Evolutionary conservation across 2,888 invertebrate species (phyloP), one percentile per base, ranked within the genome.

Genomic region (Drepanosiphum platanoidis): DNA sequence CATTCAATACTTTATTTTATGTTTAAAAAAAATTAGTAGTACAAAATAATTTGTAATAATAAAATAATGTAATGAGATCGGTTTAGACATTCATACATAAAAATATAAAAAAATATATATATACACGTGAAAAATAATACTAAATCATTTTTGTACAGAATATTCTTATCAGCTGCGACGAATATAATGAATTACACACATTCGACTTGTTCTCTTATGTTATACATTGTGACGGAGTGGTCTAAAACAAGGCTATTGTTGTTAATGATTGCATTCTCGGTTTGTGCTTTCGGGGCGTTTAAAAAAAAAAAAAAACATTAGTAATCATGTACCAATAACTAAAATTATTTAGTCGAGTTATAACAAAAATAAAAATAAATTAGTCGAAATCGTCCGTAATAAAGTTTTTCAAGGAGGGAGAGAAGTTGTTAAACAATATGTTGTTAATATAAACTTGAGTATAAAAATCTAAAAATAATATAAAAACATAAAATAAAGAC

Each of bases 381-480:
- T 58, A 58, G 36, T 36, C 7, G 34, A 80, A 39, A 22, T 22
- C 27, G 34, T 46, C 30, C 64, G 34, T 61, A 61, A 46, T 11
- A 30, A 70, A 7, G n/a, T 70, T 18, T 66, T 66, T 52, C 30
- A 34, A 80, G 58, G 70, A 27, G 3, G 36, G 27, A 58, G 22
- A 66, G 22, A 79, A 68, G 46, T 68, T 46, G 30, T 70, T 52
- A 68, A 52, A 52, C 36, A 52, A 34, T 32, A n/a, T n/a, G n/a
- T 52, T 80, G 52, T 46, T 68, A 70, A 70, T 80, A 30, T n/a
- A 74, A 52, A 32, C 27, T n/a, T 9, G 30, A 42, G 32, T 46
- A 68, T 27, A 46, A 79, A 27, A 80, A 80, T 52, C 30, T 52
- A 34, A 80, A 27, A 80, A 11, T 34, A 68, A 18, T 89, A 34